Evolutionary conservation across 1,140 invertebrate species (phyloP).

Genomic region (Drosophila mauritiana): DNA sequence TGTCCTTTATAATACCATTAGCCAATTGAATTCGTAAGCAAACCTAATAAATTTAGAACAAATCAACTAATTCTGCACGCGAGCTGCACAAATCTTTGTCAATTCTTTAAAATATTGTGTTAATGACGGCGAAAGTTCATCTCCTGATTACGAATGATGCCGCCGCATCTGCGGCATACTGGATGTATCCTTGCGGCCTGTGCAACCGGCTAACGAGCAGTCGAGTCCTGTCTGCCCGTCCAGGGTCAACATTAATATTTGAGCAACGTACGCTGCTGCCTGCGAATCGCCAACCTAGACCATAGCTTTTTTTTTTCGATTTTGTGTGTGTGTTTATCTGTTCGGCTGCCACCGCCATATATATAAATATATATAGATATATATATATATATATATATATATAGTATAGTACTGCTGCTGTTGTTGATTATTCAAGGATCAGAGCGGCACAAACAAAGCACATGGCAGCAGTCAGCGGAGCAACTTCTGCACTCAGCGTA

Average conservation of each 20-base stretch:
- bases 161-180: conserved; percentile 19
- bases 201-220: conserved; percentile 62
- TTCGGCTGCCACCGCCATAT: conserved; percentile 19
- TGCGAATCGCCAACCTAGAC: conserved; percentile 24
- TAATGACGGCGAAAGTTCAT: conserved; percentile 17
- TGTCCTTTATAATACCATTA: too few relatives aligned
- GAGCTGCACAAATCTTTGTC: background rate
- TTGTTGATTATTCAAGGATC: conserved; percentile 83
- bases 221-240: conserved; percentile 17
- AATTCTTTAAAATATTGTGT: conserved; percentile 3
- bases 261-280: conserved; percentile 66
- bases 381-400: background rate
- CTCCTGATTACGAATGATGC: conserved; percentile 12
- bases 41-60: too few relatives aligned
- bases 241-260: conserved; percentile 83
- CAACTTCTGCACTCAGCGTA: conserved; percentile 57
- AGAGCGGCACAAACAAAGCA: conserved; percentile 75
- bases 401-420: conserved; percentile 35
- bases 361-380: background rate
- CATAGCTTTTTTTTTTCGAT: conserved; percentile 36
- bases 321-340: conserved; percentile 48
- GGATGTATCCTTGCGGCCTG: background rate
- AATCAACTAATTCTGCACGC: too few relatives aligned
- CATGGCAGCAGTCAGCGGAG: conserved; percentile 65
- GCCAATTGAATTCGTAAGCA: too few relatives aligned